Evolutionary conservation across 2,797 vertebrate genomes (phyloP).

Genomic region (Myotis pilosus): DNA sequence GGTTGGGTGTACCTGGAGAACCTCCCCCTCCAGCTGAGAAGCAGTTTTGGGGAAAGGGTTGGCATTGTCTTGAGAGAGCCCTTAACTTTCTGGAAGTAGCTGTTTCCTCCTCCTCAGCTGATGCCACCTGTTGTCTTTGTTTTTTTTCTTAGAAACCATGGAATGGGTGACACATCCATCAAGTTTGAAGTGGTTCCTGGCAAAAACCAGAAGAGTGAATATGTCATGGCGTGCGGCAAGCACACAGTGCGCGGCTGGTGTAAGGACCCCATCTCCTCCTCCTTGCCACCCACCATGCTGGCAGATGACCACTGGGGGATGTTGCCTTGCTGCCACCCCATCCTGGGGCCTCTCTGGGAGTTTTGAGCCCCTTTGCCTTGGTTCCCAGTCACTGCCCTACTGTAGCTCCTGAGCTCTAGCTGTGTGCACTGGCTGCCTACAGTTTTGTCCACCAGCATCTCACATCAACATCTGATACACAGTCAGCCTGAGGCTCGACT

Average conservation of each 20-base stretch:
- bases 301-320: not conserved
- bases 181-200: constrained; percentile 99
- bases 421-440: not conserved
- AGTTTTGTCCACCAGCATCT: not conserved
- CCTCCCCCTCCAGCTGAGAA: not conserved
- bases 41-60: not conserved
- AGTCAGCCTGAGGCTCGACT: not conserved
- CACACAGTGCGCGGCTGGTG: constrained; percentile 99
- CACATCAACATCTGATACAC: not conserved
- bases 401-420: not conserved
- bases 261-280: constrained; percentile 86
- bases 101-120: not conserved
- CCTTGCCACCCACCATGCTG: not conserved
- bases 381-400: not conserved
- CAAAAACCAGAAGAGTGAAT: constrained; percentile 99
- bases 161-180: constrained; percentile 99
- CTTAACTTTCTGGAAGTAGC: not conserved
- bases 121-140: constrained; percentile 51
- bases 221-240: constrained; percentile 98
- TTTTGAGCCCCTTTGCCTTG: not conserved
- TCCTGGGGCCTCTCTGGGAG: not conserved
- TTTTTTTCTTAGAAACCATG: constrained; percentile 93
- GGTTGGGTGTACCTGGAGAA: not conserved
- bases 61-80: not conserved
- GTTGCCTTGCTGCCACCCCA: not conserved